Evolutionary conservation across 2,113 vertebrate species (phyloP).

Genomic region (Nothocercus julius): DNA sequence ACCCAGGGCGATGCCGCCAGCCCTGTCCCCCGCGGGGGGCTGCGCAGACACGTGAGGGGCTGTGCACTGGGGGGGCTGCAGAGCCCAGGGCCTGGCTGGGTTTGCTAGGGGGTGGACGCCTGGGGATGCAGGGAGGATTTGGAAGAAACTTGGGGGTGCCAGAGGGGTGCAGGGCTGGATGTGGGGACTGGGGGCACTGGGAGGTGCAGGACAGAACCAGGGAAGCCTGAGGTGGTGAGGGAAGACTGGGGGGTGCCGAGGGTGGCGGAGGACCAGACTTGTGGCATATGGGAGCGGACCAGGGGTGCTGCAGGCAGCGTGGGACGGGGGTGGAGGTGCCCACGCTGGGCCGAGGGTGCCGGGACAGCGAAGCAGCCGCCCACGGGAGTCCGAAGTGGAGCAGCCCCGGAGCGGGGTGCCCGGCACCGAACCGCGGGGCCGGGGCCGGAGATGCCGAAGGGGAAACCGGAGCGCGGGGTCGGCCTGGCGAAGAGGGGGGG

Average conservation of each 20-base stretch:
- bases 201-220: background rate
- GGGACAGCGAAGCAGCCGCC: too few relatives aligned
- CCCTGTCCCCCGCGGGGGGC: too few relatives aligned
- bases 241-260: background rate
- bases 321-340: fast-evolving
- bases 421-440: too few relatives aligned
- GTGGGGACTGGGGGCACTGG: background rate
- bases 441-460: too few relatives aligned
- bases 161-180: background rate
- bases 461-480: too few relatives aligned
- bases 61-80: background rate
- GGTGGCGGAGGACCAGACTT: background rate
- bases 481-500: too few relatives aligned
- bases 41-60: background rate
- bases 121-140: background rate
- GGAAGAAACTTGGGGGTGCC: too few relatives aligned
- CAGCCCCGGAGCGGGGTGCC: background rate
- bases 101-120: too few relatives aligned
- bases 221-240: background rate
- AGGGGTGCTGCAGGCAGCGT: background rate
- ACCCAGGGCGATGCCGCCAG: fast-evolving
- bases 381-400: background rate
- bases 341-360: background rate
- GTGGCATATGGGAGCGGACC: background rate
- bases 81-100: background rate